Evolutionary conservation across 30 jellyfish, hydroid and myxozoan species (phyloP).

Genomic region (Chrysaora quinquecirrha): DNA sequence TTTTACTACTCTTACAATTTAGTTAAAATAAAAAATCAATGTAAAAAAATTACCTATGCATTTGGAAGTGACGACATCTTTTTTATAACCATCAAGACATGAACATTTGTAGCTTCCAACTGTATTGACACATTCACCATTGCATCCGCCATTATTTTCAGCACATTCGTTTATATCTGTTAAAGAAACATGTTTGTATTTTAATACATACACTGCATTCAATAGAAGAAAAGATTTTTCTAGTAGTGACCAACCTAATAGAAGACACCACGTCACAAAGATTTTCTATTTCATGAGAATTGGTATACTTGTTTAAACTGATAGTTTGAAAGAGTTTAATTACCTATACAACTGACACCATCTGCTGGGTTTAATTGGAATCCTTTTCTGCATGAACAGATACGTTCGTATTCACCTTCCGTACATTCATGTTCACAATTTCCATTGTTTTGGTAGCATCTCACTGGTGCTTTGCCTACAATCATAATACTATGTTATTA

Average conservation of each 20-base stretch:
- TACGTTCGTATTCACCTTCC: not conserved
- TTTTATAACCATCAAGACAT: constrained; percentile 17
- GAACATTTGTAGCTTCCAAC: constrained; percentile 44
- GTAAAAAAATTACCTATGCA: not conserved
- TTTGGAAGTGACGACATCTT: not conserved
- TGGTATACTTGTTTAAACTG: too few species aligned
- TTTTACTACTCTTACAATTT: too few species aligned
- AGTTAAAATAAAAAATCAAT: too few species aligned
- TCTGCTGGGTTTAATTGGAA: not conserved
- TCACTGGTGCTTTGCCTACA: not conserved
- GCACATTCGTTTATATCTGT: constrained; percentile 44
- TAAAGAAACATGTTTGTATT: not conserved
- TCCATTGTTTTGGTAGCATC: constrained; percentile 5
- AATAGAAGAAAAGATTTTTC: too few species aligned
- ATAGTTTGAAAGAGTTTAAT: too few species aligned
- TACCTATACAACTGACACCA: constrained; percentile 3
- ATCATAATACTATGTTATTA: too few species aligned
- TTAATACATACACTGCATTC: too few species aligned
- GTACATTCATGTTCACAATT: constrained; percentile 20
- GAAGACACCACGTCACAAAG: too few species aligned
- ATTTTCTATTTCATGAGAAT: too few species aligned
- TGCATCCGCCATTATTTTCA: constrained; percentile 45
- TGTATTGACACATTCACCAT: constrained; percentile 42
- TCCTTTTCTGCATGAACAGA: constrained; percentile 8
- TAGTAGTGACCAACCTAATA: too few species aligned